These are phyloP conservation scores for Apteryx owenii DNA, from an alignment of 2,113 vertebrate genomes.

Conservation along the genomic window DNA sequence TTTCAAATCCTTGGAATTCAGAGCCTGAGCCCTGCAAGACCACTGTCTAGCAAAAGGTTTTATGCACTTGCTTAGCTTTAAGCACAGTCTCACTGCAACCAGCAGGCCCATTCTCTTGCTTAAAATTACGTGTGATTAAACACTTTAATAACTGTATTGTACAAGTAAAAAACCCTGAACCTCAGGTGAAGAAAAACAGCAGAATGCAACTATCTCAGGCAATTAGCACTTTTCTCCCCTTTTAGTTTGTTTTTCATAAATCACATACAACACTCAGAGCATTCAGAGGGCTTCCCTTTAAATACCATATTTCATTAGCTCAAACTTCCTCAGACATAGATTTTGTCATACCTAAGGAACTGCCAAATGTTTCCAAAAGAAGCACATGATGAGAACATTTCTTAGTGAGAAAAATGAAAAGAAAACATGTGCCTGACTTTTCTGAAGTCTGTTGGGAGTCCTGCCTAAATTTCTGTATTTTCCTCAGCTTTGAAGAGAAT, in stretches of 20 bases:
- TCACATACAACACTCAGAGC: not conserved
- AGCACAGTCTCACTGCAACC: not conserved
- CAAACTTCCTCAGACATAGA: not conserved
- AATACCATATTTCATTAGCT: not conserved
- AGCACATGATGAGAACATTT: not conserved
- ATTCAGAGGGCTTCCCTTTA: not conserved
- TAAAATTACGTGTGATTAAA: not conserved
- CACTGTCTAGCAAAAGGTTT: not conserved
- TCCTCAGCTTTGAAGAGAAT: not conserved
- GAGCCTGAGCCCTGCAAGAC: not conserved
- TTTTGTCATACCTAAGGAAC: slow-evolving; percentile 15
- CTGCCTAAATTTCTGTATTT: slow-evolving; percentile 5
- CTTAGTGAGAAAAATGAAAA: slow-evolving; percentile 24
- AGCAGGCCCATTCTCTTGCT: not conserved
- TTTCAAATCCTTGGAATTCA: slow-evolving; percentile 57
- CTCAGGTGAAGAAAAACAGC: not conserved
- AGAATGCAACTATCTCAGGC: not conserved
- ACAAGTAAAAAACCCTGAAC: not conserved
- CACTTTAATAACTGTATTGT: not conserved
- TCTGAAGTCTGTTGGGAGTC: not conserved
- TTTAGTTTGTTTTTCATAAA: not conserved
- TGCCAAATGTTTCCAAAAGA: slow-evolving; percentile 28
- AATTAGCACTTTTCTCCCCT: not conserved
- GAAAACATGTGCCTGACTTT: not conserved
- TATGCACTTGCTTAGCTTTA: not conserved